Conservation (phyloP, 2,113 vertebrate genomes). For the Galbula dea region DNA sequence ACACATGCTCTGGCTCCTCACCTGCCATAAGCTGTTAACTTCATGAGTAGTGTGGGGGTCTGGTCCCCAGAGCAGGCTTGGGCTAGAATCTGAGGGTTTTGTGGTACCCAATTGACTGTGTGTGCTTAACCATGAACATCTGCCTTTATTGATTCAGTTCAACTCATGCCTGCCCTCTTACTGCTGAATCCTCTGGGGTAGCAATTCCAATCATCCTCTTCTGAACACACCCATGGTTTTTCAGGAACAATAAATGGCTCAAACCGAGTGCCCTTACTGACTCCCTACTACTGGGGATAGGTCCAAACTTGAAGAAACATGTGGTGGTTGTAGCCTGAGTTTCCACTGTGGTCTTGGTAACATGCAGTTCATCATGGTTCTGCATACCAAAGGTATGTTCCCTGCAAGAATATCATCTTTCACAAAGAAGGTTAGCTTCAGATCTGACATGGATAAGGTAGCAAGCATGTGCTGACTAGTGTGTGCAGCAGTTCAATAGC, state of each 20-base stretch:
- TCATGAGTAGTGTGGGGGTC: rapidly evolving
- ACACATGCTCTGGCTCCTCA: background rate
- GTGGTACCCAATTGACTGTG: rapidly evolving
- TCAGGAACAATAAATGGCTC: background rate
- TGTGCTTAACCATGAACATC: background rate
- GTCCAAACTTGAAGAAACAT: background rate
- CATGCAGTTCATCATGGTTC: background rate
- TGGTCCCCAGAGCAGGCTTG: background rate
- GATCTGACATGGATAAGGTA: background rate
- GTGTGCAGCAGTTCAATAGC: background rate
- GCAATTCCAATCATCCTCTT: background rate
- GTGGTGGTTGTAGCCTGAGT: background rate
- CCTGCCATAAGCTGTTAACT: background rate
- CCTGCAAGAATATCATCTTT: background rate
- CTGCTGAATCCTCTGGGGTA: background rate
- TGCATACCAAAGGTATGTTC: background rate
- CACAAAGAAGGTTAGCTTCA: background rate
- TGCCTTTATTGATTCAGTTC: background rate
- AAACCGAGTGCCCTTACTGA: background rate
- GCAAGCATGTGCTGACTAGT: background rate
- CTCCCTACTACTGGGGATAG: background rate
- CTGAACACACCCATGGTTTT: background rate
- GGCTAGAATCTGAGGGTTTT: background rate
- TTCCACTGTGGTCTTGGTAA: background rate
- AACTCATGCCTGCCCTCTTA: background rate